phyloP scores from a whole-genome alignment of 2,113 vertebrate species.

The cattle (Bos taurus) region DNA sequence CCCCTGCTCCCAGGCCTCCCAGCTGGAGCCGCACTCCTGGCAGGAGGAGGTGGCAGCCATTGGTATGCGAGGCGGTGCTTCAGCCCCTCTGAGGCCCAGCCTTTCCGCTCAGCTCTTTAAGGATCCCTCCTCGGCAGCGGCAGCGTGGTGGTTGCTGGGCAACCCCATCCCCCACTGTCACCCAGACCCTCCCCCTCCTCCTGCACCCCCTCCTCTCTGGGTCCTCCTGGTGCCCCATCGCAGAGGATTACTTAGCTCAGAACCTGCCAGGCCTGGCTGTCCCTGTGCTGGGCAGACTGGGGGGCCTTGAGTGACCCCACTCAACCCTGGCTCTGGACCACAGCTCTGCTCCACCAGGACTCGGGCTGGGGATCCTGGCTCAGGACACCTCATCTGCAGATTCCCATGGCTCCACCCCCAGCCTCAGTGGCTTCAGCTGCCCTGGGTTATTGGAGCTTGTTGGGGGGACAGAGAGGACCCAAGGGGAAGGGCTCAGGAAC shows the following conservation, averaged over 20 bases:
- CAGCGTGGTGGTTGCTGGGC: slow-evolving; percentile 69
- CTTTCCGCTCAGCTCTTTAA: slow-evolving; percentile 61
- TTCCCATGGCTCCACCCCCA: neutral
- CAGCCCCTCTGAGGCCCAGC: neutral
- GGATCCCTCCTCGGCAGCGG: slow-evolving; percentile 42
- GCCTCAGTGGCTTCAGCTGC: neutral
- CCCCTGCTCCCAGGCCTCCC: neutral
- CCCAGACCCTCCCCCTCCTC: neutral
- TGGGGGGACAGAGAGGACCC: neutral
- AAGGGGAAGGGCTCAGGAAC: neutral
- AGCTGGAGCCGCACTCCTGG: neutral
- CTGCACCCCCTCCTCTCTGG: neutral
- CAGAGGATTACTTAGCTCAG: neutral
- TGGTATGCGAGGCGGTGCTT: slow-evolving; percentile 51
- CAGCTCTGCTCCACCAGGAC: neutral
- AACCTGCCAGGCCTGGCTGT: neutral
- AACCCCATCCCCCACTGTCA: slow-evolving; percentile 27
- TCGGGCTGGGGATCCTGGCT: neutral
- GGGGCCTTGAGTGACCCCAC: neutral
- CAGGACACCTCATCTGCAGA: neutral
- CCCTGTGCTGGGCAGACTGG: neutral
- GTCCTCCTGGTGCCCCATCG: neutral
- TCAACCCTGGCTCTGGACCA: neutral
- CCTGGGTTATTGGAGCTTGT: neutral
- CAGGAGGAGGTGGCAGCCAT: neutral